These are phyloP conservation scores for Vanessa tameamea DNA, from an alignment of 1,140 invertebrate genomes.

Conservation along the genomic window DNA sequence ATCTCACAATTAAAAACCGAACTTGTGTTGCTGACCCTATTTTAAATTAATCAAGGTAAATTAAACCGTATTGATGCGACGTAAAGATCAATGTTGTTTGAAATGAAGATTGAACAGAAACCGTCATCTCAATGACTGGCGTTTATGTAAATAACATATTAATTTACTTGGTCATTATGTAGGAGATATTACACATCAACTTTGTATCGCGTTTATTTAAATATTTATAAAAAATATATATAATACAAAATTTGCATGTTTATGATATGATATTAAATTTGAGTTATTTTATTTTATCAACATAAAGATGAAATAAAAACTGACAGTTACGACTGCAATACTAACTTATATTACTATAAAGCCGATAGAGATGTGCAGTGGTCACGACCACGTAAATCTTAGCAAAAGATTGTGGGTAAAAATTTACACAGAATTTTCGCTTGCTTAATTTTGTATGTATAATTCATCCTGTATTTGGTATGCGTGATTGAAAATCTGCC, in stretches of 20 bases:
- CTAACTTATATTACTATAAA: no score
- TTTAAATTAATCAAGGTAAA: neutral
- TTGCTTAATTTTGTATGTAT: no score
- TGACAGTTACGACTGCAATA: no score
- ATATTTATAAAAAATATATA: neutral
- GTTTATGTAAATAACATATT: conserved; percentile 22
- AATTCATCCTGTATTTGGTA: no score
- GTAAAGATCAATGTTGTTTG: neutral
- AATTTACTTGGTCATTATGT: conserved; percentile 20
- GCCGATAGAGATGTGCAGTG: no score
- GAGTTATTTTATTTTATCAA: no score
- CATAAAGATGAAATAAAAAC: no score
- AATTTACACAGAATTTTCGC: no score
- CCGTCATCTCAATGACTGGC: conserved; percentile 22
- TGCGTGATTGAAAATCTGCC: no score
- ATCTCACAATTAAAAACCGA: neutral
- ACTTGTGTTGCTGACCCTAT: conserved; percentile 12
- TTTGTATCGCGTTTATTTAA: neutral
- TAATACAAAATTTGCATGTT: neutral
- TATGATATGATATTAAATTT: no score
- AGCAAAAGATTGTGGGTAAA: no score
- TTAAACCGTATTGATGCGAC: neutral
- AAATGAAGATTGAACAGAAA: neutral
- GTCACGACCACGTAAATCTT: no score
- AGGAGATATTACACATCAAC: neutral